Conservation (phyloP, 2,797 vertebrate genomes). For the Chaetodon trifasciatus region DNA sequence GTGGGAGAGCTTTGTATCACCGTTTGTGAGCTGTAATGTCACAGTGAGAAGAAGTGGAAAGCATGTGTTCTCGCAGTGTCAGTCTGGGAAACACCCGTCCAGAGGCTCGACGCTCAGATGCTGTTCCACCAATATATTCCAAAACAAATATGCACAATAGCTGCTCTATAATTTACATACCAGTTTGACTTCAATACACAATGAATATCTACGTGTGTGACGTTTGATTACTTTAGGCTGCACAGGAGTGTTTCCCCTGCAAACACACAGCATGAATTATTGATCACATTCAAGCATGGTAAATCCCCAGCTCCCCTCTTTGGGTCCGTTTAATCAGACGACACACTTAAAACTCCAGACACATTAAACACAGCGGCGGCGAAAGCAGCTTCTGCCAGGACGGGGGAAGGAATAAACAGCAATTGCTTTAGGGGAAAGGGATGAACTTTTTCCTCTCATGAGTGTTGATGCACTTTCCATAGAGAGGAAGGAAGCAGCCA, state of each 20-base stretch:
- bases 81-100: not conserved
- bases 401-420: not conserved
- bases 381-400: constrained; percentile 25
- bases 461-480: constrained; percentile 16
- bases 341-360: constrained; percentile 24
- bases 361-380: constrained; percentile 15
- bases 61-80: not conserved
- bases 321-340: constrained; percentile 18
- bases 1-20: not conserved
- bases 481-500: not conserved
- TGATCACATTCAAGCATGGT: constrained; percentile 36
- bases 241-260: constrained; percentile 29
- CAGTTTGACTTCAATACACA: not conserved
- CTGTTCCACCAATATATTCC: too few relatives aligned
- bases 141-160: not conserved
- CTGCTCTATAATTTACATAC: not conserved
- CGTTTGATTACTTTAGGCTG: not conserved
- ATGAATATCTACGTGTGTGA: not conserved
- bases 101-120: not conserved
- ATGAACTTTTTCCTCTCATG: constrained; percentile 4
- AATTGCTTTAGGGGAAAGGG: constrained; percentile 24
- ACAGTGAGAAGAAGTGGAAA: not conserved
- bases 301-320: constrained; percentile 30
- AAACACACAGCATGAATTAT: constrained; percentile 58
- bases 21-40: not conserved